Evolutionary conservation across 2,797 vertebrate species (phyloP).

Genomic region (Iguana delicatissima): DNA sequence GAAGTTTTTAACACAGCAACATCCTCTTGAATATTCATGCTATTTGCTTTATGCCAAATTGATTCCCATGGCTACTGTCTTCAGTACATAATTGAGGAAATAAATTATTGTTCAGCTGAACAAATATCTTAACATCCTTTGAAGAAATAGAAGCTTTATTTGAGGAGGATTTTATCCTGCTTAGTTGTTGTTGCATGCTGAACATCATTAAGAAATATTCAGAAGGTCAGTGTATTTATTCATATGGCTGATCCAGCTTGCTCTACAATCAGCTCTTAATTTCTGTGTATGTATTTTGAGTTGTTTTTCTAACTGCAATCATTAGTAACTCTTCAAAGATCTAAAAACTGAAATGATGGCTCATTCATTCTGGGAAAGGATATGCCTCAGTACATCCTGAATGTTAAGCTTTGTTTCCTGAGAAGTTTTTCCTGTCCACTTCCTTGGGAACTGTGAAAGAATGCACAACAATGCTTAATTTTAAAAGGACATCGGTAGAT

Average conservation of each 20-base stretch:
- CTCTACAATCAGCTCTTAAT: conserved; percentile 66
- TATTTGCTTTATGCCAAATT: conserved; percentile 52
- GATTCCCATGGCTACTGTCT: conserved; percentile 53
- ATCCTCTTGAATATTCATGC: conserved; percentile 48
- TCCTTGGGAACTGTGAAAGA: background rate
- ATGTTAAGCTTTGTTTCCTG: conserved; percentile 61
- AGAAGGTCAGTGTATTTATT: conserved; percentile 68
- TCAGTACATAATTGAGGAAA: conserved; percentile 71
- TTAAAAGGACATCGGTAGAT: background rate
- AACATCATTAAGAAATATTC: conserved; percentile 75
- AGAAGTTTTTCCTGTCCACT: conserved; percentile 54
- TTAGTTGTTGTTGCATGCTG: conserved; percentile 64
- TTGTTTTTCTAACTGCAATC: conserved; percentile 68
- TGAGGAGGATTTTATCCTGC: conserved; percentile 69
- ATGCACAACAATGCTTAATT: background rate
- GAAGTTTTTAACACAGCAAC: conserved; percentile 52
- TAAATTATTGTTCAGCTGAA: conserved; percentile 62
- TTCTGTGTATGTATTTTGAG: conserved; percentile 63
- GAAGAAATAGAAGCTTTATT: conserved; percentile 65
- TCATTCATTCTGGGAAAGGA: conserved; percentile 49
- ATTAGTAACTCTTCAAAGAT: conserved; percentile 70
- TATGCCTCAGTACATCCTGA: conserved; percentile 58
- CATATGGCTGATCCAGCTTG: conserved; percentile 69
- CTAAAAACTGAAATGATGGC: conserved; percentile 58
- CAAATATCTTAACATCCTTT: conserved; percentile 69